These are phyloP conservation scores for Neolamprologus brichardi DNA, from an alignment of 2,113 vertebrate species.

Conservation along the genomic window DNA sequence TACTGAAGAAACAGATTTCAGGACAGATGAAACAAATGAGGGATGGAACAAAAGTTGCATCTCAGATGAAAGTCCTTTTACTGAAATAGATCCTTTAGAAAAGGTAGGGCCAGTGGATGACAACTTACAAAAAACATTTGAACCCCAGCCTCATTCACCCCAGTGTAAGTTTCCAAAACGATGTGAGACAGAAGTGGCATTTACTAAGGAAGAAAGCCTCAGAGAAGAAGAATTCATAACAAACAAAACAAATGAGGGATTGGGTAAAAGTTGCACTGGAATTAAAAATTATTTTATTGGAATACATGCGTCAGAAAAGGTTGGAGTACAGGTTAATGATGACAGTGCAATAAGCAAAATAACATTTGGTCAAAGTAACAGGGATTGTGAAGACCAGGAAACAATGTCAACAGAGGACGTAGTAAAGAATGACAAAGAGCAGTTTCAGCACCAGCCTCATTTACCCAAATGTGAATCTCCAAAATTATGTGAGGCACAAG, in stretches of 20 bases:
- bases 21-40: neutral
- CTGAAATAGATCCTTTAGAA: neutral
- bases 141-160: neutral
- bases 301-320: neutral
- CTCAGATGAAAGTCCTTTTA: neutral
- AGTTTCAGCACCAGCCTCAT: neutral
- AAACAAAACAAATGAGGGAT: neutral
- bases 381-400: neutral
- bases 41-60: neutral
- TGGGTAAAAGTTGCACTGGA: neutral
- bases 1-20: neutral
- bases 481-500: neutral
- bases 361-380: neutral
- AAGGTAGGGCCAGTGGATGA: neutral
- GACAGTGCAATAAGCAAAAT: neutral
- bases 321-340: neutral
- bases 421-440: neutral
- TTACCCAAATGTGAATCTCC: neutral
- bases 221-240: neutral
- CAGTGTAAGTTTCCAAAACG: neutral
- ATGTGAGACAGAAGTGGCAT: neutral
- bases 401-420: neutral
- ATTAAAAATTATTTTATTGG: conserved; percentile 3
- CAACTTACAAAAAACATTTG: neutral
- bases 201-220: neutral